Evolutionary conservation across 2,797 vertebrate genomes (phyloP).

Genomic region (Numenius phaeopus): DNA sequence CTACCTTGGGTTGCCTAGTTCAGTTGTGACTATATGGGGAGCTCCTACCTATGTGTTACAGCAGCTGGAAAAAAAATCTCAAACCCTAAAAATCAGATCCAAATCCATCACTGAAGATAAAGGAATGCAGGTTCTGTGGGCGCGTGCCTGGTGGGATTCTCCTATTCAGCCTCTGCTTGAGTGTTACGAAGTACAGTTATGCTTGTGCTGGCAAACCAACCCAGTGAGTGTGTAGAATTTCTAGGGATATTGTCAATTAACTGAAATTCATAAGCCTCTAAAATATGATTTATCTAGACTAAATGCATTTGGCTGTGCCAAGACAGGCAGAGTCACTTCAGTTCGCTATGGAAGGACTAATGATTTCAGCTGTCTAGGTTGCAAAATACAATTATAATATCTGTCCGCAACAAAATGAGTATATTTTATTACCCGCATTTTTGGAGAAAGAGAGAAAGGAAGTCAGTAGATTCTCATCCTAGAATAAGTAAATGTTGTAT

Average conservation of each 20-base stretch:
- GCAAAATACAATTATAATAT: neutral
- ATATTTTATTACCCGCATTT: slow-evolving; percentile 6
- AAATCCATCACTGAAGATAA: neutral
- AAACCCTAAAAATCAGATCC: neutral
- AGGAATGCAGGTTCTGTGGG: neutral
- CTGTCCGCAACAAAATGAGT: neutral
- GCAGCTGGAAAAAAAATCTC: neutral
- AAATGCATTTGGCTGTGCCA: neutral
- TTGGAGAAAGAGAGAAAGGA: neutral
- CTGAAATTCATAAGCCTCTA: slow-evolving; percentile 6
- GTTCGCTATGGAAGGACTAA: neutral
- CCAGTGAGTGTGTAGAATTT: neutral
- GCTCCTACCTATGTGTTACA: neutral
- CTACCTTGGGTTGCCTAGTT: neutral
- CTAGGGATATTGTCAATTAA: neutral
- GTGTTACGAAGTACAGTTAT: neutral
- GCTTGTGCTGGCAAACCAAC: neutral
- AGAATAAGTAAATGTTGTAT: neutral
- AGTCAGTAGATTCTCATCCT: neutral
- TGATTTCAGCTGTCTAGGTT: slow-evolving; percentile 22
- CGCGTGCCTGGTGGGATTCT: neutral
- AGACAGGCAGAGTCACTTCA: slow-evolving; percentile 1
- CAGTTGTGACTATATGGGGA: neutral
- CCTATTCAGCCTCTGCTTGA: neutral
- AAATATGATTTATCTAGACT: slow-evolving; percentile 20